Percentiles rank a stretch among this genome's conserved stretches.
Conservation (phyloP, 2,888 invertebrate species). For the Leucoptera coffeella region DNA sequence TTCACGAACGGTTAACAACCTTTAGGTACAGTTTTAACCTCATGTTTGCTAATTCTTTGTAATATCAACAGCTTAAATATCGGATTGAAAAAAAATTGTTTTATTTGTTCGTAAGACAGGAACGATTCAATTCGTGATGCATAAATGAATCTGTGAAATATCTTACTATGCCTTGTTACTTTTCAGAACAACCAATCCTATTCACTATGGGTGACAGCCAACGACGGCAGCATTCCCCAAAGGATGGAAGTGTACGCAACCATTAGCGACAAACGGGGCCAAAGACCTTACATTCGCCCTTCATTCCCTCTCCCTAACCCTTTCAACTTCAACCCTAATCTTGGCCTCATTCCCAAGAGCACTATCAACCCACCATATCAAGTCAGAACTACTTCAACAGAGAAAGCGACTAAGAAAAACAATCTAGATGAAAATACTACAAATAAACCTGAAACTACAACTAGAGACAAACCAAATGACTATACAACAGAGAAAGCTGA, state of each 20-base stretch:
- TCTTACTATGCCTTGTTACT: conserved; percentile 2
- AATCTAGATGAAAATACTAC: conserved; percentile 11
- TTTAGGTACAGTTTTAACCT: too few species aligned
- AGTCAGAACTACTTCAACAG: conserved; percentile 15
- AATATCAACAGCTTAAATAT: too few species aligned
- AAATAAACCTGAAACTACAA: conserved; percentile 25
- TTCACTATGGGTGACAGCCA: conserved; percentile 35
- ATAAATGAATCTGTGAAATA: too few species aligned
- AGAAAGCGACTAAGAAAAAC: conserved; percentile 23
- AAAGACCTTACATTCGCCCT: conserved; percentile 18
- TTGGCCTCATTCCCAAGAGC: conserved; percentile 5
- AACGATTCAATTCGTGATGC: too few species aligned
- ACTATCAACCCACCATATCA: conserved; percentile 13
- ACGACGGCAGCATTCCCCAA: conserved; percentile 32
- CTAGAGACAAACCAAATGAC: too few species aligned
- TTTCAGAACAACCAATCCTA: conserved; percentile 38
- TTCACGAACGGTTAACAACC: too few species aligned
- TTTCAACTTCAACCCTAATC: conserved; percentile 8
- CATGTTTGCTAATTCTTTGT: too few species aligned
- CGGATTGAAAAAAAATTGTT: too few species aligned
- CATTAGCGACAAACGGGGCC: conserved; percentile 23
- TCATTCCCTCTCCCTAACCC: conserved; percentile 19
- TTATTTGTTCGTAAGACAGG: too few species aligned
- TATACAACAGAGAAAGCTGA: conserved; percentile 17
- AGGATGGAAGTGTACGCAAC: conserved; percentile 31